A percentile compares a stretch with the other conserved stretches of the same genome.
Evolutionary conservation across 2,888 invertebrate genomes (phyloP).

Genomic region (Phalera bucephala): DNA sequence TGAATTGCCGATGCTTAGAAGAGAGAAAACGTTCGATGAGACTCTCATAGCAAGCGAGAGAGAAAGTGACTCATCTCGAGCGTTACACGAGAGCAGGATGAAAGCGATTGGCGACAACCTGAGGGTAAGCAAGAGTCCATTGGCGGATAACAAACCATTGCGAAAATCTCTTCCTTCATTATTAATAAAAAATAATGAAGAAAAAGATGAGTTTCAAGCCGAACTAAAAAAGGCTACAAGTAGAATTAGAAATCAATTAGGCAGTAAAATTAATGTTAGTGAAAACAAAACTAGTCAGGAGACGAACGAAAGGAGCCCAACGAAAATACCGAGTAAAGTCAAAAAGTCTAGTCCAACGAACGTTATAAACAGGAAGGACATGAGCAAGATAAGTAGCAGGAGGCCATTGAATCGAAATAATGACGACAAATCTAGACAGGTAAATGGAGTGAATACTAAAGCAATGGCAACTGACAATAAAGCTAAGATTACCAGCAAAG

Average conservation of each 20-base stretch:
- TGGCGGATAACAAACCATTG: constrained; percentile 65
- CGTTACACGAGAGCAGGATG: constrained; percentile 56
- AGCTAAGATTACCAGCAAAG: constrained; percentile 54
- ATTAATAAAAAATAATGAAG: constrained; percentile 75
- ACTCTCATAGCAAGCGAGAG: constrained; percentile 62
- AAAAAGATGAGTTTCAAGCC: constrained; percentile 81
- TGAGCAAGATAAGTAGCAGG: constrained; percentile 38
- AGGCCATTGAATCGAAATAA: constrained; percentile 59
- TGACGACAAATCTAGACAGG: constrained; percentile 56
- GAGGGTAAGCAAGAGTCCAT: constrained; percentile 54
- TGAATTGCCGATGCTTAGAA: constrained; percentile 63
- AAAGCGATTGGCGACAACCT: constrained; percentile 62
- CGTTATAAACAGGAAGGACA: constrained; percentile 33
- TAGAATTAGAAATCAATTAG: constrained; percentile 77
- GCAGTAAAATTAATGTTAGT: constrained; percentile 71
- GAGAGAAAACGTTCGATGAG: constrained; percentile 79
- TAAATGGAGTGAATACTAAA: constrained; percentile 39
- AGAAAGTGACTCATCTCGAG: constrained; percentile 61
- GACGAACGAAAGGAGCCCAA: constrained; percentile 50
- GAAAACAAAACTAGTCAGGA: constrained; percentile 77
- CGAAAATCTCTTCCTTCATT: constrained; percentile 82
- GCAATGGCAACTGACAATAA: constrained; percentile 45
- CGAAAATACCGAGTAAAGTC: constrained; percentile 74
- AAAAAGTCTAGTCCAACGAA: constrained; percentile 76
- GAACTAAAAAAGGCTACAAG: constrained; percentile 79